A percentile compares a stretch with the other conserved stretches of the same genome.
Evolutionary conservation across 2,113 vertebrate species (phyloP).

Genomic region (Fulica atra): DNA sequence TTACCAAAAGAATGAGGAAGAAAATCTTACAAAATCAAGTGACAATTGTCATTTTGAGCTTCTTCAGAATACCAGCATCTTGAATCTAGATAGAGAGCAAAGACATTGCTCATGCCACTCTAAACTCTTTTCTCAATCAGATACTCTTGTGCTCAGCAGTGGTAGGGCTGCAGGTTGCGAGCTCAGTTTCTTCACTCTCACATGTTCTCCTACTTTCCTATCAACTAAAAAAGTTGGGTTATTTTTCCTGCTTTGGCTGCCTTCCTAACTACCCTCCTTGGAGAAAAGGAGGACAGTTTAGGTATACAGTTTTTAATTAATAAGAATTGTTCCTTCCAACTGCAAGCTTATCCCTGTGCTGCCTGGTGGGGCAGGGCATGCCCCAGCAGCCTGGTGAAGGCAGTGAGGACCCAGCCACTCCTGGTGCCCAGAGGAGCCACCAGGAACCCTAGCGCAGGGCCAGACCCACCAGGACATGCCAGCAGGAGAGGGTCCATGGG

Average conservation of each 20-base stretch:
- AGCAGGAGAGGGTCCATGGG: background rate
- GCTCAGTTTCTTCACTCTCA: background rate
- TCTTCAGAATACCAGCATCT: background rate
- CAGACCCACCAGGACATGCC: rapidly evolving
- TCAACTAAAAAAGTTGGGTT: background rate
- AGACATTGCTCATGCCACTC: background rate
- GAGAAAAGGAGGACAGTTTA: background rate
- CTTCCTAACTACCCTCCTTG: background rate
- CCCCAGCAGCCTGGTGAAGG: background rate
- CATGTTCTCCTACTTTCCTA: background rate
- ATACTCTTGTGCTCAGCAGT: background rate
- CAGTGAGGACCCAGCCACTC: background rate
- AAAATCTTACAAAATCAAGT: background rate
- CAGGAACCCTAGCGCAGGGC: no score
- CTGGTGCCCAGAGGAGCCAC: background rate
- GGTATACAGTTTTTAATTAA: background rate
- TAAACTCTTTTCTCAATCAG: background rate
- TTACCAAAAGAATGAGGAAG: background rate
- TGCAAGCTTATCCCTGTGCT: background rate
- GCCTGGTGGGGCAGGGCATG: background rate
- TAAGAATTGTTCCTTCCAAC: background rate
- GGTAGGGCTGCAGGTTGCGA: background rate
- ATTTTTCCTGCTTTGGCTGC: background rate
- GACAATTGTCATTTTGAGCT: background rate
- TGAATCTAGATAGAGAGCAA: background rate